Evolutionary conservation across 2,113 vertebrate genomes (phyloP).

Genomic region (Hymenochirus boettgeri): DNA sequence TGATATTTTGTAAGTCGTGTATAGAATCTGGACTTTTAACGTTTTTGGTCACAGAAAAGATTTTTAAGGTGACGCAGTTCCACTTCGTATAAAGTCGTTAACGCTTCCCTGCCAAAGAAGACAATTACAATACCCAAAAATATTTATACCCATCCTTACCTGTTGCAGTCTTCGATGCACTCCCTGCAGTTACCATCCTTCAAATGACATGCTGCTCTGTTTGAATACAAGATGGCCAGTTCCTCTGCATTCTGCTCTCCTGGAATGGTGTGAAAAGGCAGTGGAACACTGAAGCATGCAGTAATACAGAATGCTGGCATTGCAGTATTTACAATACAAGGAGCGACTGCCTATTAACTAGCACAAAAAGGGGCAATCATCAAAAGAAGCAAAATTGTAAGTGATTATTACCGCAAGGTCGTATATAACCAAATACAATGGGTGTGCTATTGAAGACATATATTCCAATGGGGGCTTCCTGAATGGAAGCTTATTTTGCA

Average conservation of each 20-base stretch:
- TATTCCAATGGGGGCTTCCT: too few species aligned
- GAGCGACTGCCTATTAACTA: not conserved
- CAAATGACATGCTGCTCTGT: constrained; percentile 89
- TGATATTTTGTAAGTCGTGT: too few species aligned
- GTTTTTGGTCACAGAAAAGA: too few species aligned
- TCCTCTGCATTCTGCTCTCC: constrained; percentile 76
- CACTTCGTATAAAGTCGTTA: too few species aligned
- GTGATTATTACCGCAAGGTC: too few species aligned
- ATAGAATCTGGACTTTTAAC: too few species aligned
- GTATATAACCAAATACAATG: too few species aligned
- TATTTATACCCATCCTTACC: constrained; percentile 61
- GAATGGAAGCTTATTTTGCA: too few species aligned
- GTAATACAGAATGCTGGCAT: constrained; percentile 21
- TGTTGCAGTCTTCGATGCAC: constrained; percentile 89
- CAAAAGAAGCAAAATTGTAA: too few species aligned
- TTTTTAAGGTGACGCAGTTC: too few species aligned
- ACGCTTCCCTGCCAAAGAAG: not conserved
- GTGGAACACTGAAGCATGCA: not conserved
- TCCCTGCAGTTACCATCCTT: constrained; percentile 89
- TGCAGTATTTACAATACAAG: constrained; percentile 27
- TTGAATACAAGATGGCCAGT: constrained; percentile 86
- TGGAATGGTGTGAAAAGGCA: constrained; percentile 52
- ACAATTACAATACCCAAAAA: not conserved
- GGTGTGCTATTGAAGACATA: too few species aligned
- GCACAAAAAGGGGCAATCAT: not conserved